Evolutionary conservation across 30 jellyfish, hydroid and myxozoan species (phyloP).

Genomic region (Hydractinia symbiolongicarpus): DNA sequence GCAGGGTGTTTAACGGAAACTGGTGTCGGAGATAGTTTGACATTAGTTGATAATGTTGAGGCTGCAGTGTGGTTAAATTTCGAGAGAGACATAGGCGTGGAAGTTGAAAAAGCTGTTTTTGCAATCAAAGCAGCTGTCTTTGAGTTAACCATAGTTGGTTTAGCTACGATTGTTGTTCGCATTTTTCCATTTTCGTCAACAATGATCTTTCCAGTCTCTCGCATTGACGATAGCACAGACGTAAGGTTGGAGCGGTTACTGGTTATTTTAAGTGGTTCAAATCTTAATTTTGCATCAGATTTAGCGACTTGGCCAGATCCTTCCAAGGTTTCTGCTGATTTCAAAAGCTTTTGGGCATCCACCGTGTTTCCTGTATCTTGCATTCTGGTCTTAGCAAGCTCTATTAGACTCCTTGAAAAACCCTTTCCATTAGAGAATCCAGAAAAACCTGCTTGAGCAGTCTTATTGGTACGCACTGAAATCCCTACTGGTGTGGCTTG

Average conservation of each 20-base stretch:
- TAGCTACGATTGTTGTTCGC: neutral
- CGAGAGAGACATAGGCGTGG: too few species aligned
- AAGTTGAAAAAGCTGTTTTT: neutral
- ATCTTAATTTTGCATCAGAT: neutral
- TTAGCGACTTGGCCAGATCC: neutral
- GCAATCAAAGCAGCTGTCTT: neutral
- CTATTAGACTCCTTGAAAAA: neutral
- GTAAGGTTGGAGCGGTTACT: neutral
- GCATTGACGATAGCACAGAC: neutral
- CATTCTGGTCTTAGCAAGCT: neutral
- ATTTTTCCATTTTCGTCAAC: neutral
- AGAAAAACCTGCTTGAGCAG: neutral
- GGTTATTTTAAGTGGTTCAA: neutral
- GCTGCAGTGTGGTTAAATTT: too few species aligned
- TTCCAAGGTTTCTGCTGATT: neutral
- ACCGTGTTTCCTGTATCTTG: neutral
- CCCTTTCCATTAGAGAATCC: neutral
- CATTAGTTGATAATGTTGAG: too few species aligned
- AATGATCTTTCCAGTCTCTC: neutral
- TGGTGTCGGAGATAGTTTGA: too few species aligned
- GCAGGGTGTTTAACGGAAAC: too few species aligned
- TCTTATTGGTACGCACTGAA: neutral
- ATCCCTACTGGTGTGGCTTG: too few species aligned
- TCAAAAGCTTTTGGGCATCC: neutral
- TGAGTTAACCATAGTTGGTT: constrained; percentile 19